Base-by-base conservation (phyloP, 2,113 vertebrate genomes). In the Calyptommatus sinebrachiatus region DNA sequence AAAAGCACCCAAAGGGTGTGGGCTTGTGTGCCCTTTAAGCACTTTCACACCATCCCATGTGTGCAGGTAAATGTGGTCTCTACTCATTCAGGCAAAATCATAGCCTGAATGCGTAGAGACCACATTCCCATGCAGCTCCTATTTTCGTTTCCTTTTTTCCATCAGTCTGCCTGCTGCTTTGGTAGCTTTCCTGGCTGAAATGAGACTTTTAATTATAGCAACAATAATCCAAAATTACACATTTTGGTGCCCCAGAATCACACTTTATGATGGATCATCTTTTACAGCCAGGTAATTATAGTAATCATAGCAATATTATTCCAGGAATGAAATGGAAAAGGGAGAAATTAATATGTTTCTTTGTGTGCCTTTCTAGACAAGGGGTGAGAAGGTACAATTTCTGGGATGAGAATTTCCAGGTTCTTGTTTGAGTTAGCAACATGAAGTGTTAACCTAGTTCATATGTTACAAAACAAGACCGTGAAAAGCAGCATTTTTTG, bases 381-480 rank as follows among this genome's bases (percentile, higher is more conserved):
- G 84, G 85, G 90, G 85, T 84, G 53, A 90, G 91, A 84, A 82
- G 79, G 81, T 88, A 83, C 86, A 81, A 89, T 90, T 90, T 87
- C 87, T 90, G 85, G 92, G 90, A 92, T 90, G 88, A 91, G 87
- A 89, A 91, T 93, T 91, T 93, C 80, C 80, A 67, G 1, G 85
- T 78, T 69, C 88, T 86, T 90, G 81, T 87, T 90, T 76, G 75
- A 82, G 86, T 88, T 91, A 93, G 83, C 88, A 85, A 84, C 80
- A 76, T 41, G 3, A 90, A 90, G 87, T 87, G 90, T 70, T 93
- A 93, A 92, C 90, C 87, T 89, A 91, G 89, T 90, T 89, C 88
- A 92, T 90, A 86, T 84, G 77, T 90, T 53, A 21, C 82, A 84
- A 90, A 85, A 79, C 80, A 85, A 88, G 87, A 61, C 46, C 91